Evolutionary conservation across 2,113 vertebrate species (phyloP).

Genomic region (Alligator mississippiensis): DNA sequence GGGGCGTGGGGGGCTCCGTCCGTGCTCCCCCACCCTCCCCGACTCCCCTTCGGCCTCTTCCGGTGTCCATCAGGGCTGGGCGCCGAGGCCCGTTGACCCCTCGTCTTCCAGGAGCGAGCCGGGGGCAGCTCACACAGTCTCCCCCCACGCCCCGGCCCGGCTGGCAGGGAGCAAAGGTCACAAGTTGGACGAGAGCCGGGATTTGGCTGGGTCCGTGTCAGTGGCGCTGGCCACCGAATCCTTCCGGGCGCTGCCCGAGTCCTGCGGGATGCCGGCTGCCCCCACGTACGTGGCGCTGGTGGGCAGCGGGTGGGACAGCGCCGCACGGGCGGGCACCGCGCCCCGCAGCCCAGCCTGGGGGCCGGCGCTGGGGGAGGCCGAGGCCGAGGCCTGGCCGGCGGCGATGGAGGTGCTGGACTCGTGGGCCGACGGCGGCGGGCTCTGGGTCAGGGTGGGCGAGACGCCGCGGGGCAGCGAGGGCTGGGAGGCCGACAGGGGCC

Average conservation of each 20-base stretch:
- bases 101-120: not conserved
- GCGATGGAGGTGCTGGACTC: conserved; percentile 86
- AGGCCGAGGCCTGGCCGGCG: conserved; percentile 59
- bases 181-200: conserved; percentile 96
- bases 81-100: not conserved
- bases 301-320: conserved; percentile 84
- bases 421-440: conserved; percentile 82
- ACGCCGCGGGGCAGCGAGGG: conserved; percentile 91
- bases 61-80: not conserved
- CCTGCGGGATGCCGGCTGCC: conserved; percentile 71
- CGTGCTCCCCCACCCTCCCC: not conserved
- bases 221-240: conserved; percentile 85
- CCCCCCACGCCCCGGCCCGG: not conserved
- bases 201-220: conserved; percentile 88
- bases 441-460: conserved; percentile 76
- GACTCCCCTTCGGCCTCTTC: not conserved
- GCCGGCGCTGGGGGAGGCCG: not conserved
- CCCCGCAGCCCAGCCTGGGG: conserved; percentile 66
- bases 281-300: conserved; percentile 74
- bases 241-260: conserved; percentile 82
- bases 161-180: conserved; percentile 80
- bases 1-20: not conserved
- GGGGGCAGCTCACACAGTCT: not conserved
- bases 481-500: conserved; percentile 92
- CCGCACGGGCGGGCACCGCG: conserved; percentile 74